Base-by-base conservation (phyloP, 2,113 vertebrate species). In the Thunnus thynnus region DNA sequence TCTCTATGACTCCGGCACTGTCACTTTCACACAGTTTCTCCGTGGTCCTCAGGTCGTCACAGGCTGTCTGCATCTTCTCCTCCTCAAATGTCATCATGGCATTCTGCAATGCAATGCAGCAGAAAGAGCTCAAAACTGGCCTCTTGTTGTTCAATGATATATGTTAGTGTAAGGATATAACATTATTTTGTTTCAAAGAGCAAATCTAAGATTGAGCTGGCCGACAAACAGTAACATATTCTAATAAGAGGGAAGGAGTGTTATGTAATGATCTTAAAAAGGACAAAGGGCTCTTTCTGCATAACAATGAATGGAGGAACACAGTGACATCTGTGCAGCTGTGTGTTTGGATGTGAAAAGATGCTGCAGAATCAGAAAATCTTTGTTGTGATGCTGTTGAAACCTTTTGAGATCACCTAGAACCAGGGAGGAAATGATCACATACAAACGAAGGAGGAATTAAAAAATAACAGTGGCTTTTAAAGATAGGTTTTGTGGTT, bases 51-150 rank as follows among this genome's bases (percentile, higher is more conserved):
- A 99, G 95, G 87, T 99, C 98, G 47, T 99, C 98, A 63, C 98
- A 99, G 0, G 98, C 98, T 88, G 96, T 88, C 71, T 99, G 98
- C 98, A 99, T 99, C 89, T 99, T 99, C 91, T 99, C 98, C 90
- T 99, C 98, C 92, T 99, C 98, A 91, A 99, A 99, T 0, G 98
- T 99, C 98, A 99, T 99, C 97, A 99, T 99, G 83, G 98, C 98
- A 74, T 98, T 99, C 98, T 99, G 91, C 16, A 81, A 63, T 0
- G 8, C 54, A 68, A 70, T 3, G 58, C 68, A 22, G n/a, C 12
- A 17, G 13, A 70, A 51, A n/a, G 17, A 17, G 20, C 5, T 18
- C 44, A 55, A n/a, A 57, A n/a, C 18, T 14, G 0, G 0, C 13
- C n/a, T 41, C 52, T 54, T 7, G 16, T 36, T 36, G 12, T 4